phyloP scores from a whole-genome alignment of 1,140 invertebrate genomes.

The Rhopalosiphum maidis region DNA sequence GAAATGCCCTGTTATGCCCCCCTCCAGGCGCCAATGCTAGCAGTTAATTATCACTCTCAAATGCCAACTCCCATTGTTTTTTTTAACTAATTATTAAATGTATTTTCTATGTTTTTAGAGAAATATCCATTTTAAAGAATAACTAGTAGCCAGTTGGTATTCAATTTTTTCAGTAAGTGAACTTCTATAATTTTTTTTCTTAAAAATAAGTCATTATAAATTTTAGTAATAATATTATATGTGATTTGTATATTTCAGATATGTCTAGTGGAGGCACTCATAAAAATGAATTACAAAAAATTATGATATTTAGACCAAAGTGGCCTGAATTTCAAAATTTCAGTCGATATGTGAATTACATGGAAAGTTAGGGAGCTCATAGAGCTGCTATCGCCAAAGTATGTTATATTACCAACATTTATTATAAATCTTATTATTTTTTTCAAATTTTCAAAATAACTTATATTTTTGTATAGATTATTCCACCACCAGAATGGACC shows the following conservation, averaged over 20 bases:
- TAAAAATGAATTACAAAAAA: conserved; percentile 64
- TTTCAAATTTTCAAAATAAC: neutral
- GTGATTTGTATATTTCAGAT: neutral
- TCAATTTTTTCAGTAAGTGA: too few relatives aligned
- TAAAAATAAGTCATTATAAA: too few relatives aligned
- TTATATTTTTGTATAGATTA: conserved; percentile 68
- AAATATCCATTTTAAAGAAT: too few relatives aligned
- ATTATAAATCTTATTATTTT: neutral
- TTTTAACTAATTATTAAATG: too few relatives aligned
- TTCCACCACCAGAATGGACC: conserved; percentile 92
- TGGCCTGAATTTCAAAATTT: conserved; percentile 97
- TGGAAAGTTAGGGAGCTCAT: conserved; percentile 91
- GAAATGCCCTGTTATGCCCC: too few relatives aligned
- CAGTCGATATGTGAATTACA: conserved; percentile 84
- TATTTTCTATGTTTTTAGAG: too few relatives aligned
- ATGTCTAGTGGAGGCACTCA: neutral
- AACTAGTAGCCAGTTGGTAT: too few relatives aligned
- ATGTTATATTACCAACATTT: conserved; percentile 57
- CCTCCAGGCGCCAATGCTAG: too few relatives aligned
- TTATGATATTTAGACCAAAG: conserved; percentile 93
- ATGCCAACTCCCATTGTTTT: too few relatives aligned
- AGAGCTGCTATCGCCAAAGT: conserved; percentile 93
- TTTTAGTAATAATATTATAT: neutral
- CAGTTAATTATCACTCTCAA: too few relatives aligned
- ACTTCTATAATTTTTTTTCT: too few relatives aligned